Percentiles rank a stretch among this genome's conserved stretches.
These are phyloP conservation scores for Zapus hudsonius DNA, from an alignment of 2,113 vertebrate genomes.

Conservation along the genomic window DNA sequence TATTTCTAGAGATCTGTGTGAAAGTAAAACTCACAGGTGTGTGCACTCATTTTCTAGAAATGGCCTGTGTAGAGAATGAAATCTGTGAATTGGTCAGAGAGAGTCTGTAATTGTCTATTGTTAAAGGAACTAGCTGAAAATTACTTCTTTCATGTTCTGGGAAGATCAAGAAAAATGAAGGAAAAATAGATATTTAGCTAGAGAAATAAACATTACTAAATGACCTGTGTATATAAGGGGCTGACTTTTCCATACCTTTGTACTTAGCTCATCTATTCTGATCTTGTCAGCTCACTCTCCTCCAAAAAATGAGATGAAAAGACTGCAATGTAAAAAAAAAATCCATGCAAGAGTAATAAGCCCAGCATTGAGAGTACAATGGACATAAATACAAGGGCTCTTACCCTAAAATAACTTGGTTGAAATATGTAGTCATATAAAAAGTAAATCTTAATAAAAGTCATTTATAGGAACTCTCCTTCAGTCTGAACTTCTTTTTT, in stretches of 20 bases:
- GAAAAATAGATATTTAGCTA: not conserved
- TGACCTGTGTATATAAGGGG: not conserved
- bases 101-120: conserved; percentile 21
- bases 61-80: not conserved
- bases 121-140: conserved; percentile 43
- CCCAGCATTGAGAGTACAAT: not conserved
- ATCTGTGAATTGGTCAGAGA: conserved; percentile 7
- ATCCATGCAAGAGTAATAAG: not conserved
- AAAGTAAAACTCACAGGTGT: conserved; percentile 45
- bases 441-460: not conserved
- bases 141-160: conserved; percentile 37
- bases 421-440: not conserved
- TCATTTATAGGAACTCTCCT: not conserved
- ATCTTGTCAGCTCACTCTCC: not conserved
- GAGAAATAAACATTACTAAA: conserved; percentile 43
- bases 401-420: not conserved
- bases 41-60: conserved; percentile 50
- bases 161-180: not conserved
- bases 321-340: no score
- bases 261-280: not conserved
- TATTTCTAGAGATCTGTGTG: not conserved
- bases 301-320: not conserved
- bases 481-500: not conserved
- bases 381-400: not conserved
- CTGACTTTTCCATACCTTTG: not conserved